These are phyloP conservation scores for Diachasma alloeum DNA, from an alignment of 1,140 invertebrate species.

Conservation along the genomic window DNA sequence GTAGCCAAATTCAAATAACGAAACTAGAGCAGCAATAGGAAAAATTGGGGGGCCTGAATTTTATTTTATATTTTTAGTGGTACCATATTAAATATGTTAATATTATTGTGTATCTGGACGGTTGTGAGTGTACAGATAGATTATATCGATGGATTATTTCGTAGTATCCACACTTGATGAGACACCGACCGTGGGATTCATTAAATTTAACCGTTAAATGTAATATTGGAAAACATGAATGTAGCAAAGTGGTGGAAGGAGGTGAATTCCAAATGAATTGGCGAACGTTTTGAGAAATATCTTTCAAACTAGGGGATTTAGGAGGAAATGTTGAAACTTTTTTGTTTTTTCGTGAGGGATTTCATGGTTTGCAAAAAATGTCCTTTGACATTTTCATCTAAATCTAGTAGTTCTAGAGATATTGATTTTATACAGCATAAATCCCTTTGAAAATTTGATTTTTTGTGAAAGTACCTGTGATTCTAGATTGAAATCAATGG, in stretches of 20 bases:
- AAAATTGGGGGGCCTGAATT: neutral
- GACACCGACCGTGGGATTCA: slow-evolving; percentile 33
- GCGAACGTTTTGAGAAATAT: too few species aligned
- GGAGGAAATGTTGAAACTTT: too few species aligned
- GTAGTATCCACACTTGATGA: slow-evolving; percentile 48
- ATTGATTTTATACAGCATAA: too few species aligned
- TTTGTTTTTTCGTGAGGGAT: too few species aligned
- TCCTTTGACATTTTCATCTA: too few species aligned
- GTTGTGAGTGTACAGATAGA: slow-evolving; percentile 61
- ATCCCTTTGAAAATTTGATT: too few species aligned
- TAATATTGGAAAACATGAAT: neutral
- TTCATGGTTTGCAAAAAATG: neutral
- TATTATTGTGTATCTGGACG: slow-evolving; percentile 61
- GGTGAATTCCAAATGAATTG: neutral
- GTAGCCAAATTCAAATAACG: neutral
- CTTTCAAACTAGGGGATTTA: too few species aligned
- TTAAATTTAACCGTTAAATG: slow-evolving; percentile 21
- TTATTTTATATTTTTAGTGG: slow-evolving; percentile 27
- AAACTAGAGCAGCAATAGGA: neutral
- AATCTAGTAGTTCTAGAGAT: too few species aligned
- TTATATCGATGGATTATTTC: slow-evolving; percentile 54
- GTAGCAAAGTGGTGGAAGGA: neutral
- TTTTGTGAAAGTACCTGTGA: too few species aligned
- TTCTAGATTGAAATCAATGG: too few species aligned
- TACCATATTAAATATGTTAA: slow-evolving; percentile 61